Percentiles rank a stretch among this genome's conserved stretches.
phyloP scores from a whole-genome alignment of 2,113 vertebrate species.

The Fulica atra region DNA sequence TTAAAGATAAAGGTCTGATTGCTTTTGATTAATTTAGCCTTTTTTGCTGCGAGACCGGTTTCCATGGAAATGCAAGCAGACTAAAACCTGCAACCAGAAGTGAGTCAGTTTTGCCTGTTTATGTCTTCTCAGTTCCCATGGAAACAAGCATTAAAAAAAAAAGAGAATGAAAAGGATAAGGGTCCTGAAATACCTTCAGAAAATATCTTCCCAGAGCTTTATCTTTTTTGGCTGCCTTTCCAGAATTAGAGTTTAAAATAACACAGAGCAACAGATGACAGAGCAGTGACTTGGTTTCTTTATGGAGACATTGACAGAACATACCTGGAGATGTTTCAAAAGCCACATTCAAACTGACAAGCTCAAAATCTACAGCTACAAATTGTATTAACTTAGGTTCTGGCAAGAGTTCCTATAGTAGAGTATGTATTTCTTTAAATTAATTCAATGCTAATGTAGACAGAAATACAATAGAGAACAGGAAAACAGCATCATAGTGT shows the following conservation, averaged over 20 bases:
- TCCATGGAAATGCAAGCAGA: conserved; percentile 56
- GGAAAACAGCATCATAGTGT: not conserved
- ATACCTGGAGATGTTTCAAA: not conserved
- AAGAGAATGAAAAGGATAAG: not conserved
- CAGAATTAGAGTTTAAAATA: conserved; percentile 31
- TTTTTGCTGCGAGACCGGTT: conserved; percentile 20
- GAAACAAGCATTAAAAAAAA: conserved; percentile 47
- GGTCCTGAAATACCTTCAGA: conserved; percentile 46
- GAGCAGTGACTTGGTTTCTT: conserved; percentile 1
- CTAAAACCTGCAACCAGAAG: conserved; percentile 49
- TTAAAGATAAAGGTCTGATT: not conserved
- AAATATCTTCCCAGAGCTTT: conserved; percentile 5
- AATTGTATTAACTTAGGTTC: not conserved
- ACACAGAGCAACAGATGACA: conserved; percentile 21
- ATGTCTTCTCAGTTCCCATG: conserved; percentile 49
- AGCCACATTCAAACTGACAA: not conserved
- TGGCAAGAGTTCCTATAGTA: not conserved
- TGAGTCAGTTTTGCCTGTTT: conserved; percentile 62
- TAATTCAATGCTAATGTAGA: not conserved
- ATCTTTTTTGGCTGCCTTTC: conserved; percentile 4
- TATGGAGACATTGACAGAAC: not conserved
- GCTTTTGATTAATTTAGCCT: conserved; percentile 23
- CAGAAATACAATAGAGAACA: not conserved
- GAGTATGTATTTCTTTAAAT: not conserved
- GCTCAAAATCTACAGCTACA: not conserved